A percentile compares a stretch with the other conserved stretches of the same genome.
phyloP scores from a whole-genome alignment of 2,113 vertebrate species.

The Coregonus clupeaformis region DNA sequence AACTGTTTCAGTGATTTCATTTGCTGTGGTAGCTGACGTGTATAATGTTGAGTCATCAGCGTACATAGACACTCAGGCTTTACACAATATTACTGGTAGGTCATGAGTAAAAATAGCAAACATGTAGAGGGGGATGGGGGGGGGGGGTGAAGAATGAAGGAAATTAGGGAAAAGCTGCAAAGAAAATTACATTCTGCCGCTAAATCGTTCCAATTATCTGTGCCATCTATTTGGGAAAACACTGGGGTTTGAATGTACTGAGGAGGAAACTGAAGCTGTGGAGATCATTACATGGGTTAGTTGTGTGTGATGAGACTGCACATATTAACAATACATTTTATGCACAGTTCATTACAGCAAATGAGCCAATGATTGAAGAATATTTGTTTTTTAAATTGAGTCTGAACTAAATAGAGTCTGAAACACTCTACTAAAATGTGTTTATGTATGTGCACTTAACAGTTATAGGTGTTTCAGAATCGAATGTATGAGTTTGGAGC shows the following conservation, averaged over 20 bases:
- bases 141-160: neutral
- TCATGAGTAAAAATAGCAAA: no score
- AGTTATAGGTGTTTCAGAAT: conserved; percentile 7
- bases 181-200: conserved; percentile 31
- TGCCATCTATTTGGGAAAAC: conserved; percentile 21
- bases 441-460: neutral
- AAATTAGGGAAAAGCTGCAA: neutral
- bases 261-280: conserved; percentile 12
- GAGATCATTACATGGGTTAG: neutral
- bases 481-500: no score
- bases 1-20: no score
- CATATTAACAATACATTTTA: no score
- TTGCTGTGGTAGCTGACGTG: no score
- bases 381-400: conserved; percentile 17
- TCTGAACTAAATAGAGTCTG: conserved; percentile 24
- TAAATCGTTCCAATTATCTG: conserved; percentile 44
- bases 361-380: conserved; percentile 37
- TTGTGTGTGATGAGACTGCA: no score
- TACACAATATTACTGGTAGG: no score
- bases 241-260: conserved; percentile 39
- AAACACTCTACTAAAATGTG: conserved; percentile 5
- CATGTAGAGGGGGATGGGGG: no score
- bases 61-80: no score
- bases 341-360: conserved; percentile 20
- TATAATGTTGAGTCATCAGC: no score